Percentiles rank a stretch among this genome's conserved stretches.
Conservation (phyloP, 2,888 invertebrate species). For the Folsomia candida region DNA sequence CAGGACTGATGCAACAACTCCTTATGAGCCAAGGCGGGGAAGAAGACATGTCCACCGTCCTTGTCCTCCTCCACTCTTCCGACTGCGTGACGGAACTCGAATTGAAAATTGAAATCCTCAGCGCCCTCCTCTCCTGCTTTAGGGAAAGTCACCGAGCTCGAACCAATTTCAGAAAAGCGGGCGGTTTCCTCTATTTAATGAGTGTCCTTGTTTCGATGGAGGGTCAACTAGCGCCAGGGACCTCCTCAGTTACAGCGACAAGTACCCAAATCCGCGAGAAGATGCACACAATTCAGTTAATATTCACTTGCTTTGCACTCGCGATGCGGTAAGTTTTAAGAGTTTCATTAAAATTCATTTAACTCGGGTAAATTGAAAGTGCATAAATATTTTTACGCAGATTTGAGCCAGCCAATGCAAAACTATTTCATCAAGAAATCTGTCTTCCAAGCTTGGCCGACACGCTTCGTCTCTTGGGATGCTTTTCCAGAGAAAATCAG, state of each 20-base stretch:
- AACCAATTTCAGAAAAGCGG: constrained; percentile 94
- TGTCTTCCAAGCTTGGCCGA: constrained; percentile 91
- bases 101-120: constrained; percentile 85
- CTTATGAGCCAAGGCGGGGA: constrained; percentile 89
- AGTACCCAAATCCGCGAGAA: constrained; percentile 59
- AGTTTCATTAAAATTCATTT: too few relatives aligned
- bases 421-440: constrained; percentile 96
- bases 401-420: constrained; percentile 98
- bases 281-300: constrained; percentile 75
- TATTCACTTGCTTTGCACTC: constrained; percentile 91
- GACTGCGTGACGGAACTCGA: constrained; percentile 67
- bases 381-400: too few relatives aligned
- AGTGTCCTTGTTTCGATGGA: constrained; percentile 91
- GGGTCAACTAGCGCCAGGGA: constrained; percentile 63
- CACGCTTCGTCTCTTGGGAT: constrained; percentile 85
- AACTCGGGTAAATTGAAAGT: too few relatives aligned
- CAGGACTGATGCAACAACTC: constrained; percentile 80
- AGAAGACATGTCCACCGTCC: constrained; percentile 89
- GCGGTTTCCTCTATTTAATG: constrained; percentile 96
- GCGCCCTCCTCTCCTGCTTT: constrained; percentile 81
- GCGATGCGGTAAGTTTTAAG: too few relatives aligned
- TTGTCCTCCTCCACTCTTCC: constrained; percentile 89
- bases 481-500: constrained; percentile 63
- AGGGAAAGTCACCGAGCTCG: constrained; percentile 94
- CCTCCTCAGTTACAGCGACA: constrained; percentile 10